Conservation (phyloP, 2,797 vertebrate genomes). For the Rhabdomys pumilio region DNA sequence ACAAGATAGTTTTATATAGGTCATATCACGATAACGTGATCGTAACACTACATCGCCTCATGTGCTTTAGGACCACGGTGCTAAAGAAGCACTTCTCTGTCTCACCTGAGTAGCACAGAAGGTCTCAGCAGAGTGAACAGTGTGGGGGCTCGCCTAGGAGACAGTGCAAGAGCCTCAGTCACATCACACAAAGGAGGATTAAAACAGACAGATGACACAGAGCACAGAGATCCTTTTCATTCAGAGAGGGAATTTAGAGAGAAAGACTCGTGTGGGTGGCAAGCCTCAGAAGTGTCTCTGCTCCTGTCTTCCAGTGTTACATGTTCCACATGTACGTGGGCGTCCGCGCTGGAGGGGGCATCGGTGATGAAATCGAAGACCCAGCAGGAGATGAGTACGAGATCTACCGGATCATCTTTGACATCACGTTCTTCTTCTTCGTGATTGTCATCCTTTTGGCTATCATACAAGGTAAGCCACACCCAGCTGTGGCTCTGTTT, state of each 20-base stretch:
- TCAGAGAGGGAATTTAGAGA: neutral
- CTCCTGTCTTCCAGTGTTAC: slow-evolving; percentile 92
- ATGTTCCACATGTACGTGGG: slow-evolving; percentile 99
- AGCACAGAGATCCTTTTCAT: neutral
- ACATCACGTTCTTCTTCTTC: slow-evolving; percentile 99
- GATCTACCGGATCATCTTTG: slow-evolving; percentile 98
- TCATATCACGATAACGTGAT: neutral
- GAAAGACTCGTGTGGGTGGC: neutral
- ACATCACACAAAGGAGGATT: neutral
- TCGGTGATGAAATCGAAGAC: slow-evolving; percentile 98
- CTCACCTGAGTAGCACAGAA: neutral
- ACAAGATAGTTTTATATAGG: neutral
- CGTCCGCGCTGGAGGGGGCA: slow-evolving; percentile 97
- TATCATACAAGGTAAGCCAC: slow-evolving; percentile 95
- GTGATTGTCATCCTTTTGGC: slow-evolving; percentile 98
- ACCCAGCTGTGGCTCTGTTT: neutral
- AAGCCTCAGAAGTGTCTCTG: neutral
- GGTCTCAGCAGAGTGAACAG: neutral
- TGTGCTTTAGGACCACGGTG: neutral
- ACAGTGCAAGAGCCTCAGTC: neutral
- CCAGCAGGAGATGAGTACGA: slow-evolving; percentile 98
- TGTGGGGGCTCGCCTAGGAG: neutral
- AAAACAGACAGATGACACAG: neutral
- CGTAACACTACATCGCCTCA: neutral
- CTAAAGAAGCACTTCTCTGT: neutral